Evolutionary conservation across 2,797 vertebrate genomes (phyloP).

Genomic region (Cheirogaleus major): DNA sequence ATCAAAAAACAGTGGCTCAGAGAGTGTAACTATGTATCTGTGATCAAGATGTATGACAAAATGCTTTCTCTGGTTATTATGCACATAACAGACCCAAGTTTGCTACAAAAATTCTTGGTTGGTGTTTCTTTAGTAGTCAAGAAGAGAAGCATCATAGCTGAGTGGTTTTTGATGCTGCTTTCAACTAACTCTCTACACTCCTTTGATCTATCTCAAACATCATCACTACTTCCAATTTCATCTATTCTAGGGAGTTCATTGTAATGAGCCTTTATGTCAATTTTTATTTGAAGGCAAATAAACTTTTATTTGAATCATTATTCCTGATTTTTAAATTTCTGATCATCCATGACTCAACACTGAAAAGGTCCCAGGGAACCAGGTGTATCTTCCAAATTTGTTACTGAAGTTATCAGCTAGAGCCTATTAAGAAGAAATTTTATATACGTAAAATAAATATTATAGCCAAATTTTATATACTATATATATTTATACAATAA

Average conservation of each 20-base stretch:
- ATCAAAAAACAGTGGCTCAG: not conserved
- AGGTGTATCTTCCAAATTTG: not conserved
- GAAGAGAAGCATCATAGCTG: not conserved
- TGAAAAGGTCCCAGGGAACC: not conserved
- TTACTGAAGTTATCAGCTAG: not conserved
- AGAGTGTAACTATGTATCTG: not conserved
- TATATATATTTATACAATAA: not conserved
- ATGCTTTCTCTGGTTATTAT: not conserved
- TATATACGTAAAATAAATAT: not conserved
- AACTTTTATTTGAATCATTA: not conserved
- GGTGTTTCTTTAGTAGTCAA: not conserved
- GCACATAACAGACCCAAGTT: not conserved
- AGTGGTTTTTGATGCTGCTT: not conserved
- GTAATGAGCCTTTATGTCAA: not conserved
- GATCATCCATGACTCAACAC: not conserved
- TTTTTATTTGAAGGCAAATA: not conserved
- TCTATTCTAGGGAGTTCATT: not conserved
- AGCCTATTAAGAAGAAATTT: slow-evolving; percentile 10
- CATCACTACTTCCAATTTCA: not conserved
- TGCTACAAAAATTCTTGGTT: not conserved
- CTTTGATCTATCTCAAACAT: not conserved
- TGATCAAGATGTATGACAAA: not conserved
- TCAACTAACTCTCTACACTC: not conserved
- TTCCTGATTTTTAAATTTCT: slow-evolving; percentile 22
- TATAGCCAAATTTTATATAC: not conserved